A percentile compares a stretch with the other conserved stretches of the same genome.
phyloP scores from a whole-genome alignment of 2,888 invertebrate species.

The Panzeria rudis region DNA sequence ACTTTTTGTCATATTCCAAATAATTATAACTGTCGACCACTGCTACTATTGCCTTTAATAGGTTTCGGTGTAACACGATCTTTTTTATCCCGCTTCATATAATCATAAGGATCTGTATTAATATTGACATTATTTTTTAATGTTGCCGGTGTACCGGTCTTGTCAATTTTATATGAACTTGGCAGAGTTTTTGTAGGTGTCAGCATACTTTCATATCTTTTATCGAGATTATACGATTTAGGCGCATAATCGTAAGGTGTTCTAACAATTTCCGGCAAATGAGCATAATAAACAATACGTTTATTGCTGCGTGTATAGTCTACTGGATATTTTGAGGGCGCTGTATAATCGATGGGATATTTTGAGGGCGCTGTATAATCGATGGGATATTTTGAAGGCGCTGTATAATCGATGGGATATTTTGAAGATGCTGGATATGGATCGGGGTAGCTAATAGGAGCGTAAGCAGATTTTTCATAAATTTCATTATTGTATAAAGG shows the following conservation, averaged over 20 bases:
- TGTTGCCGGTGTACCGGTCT: conserved; percentile 65
- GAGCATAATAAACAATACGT: conserved; percentile 89
- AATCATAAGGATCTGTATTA: conserved; percentile 75
- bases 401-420: conserved; percentile 72
- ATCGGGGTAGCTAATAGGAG: conserved; percentile 73
- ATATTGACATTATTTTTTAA: conserved; percentile 61
- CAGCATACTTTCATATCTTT: conserved; percentile 73
- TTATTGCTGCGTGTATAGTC: conserved; percentile 76
- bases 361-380: conserved; percentile 32
- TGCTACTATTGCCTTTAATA: conserved; percentile 56
- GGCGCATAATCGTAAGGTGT: conserved; percentile 82
- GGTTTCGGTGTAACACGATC: conserved; percentile 76
- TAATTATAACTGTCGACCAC: conserved; percentile 63
- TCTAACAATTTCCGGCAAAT: conserved; percentile 88
- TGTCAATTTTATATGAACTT: conserved; percentile 73
- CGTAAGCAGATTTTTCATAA: conserved; percentile 79
- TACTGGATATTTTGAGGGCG: no score
- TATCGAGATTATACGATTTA: conserved; percentile 80
- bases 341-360: conserved; percentile 21
- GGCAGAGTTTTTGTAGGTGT: conserved; percentile 62
- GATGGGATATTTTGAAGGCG: conserved; percentile 51
- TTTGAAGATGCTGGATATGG: conserved; percentile 71
- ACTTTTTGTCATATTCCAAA: neutral
- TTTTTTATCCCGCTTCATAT: conserved; percentile 78
- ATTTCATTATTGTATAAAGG: conserved; percentile 80